These are phyloP conservation scores for Brienomyrus longianalis DNA, from an alignment of 2,113 vertebrate genomes.

Conservation along the genomic window DNA sequence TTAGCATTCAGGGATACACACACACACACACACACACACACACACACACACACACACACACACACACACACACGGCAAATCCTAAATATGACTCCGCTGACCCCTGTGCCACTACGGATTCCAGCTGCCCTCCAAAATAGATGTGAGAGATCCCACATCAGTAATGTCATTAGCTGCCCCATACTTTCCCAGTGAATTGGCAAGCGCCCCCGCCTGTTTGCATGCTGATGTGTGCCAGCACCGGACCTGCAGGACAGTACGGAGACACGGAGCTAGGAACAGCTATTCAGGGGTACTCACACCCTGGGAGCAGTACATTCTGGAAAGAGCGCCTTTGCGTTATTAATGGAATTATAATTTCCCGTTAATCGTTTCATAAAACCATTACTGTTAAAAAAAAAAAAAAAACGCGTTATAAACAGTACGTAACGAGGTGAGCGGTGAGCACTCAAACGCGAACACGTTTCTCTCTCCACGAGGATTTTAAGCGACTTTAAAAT, in stretches of 20 bases:
- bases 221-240: not conserved
- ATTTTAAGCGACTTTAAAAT: not conserved
- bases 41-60: not conserved
- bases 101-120: slow-evolving; percentile 42
- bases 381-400: not conserved
- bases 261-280: not conserved
- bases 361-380: not conserved
- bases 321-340: not conserved
- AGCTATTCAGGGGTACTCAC: not conserved
- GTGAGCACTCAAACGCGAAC: not conserved
- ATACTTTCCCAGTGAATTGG: not conserved
- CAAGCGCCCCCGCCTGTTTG: not conserved
- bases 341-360: not conserved
- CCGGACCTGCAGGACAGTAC: not conserved
- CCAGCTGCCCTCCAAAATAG: slow-evolving; percentile 44
- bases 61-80: slow-evolving; percentile 33
- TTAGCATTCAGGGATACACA: too few species aligned
- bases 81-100: slow-evolving; percentile 57
- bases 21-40: too few species aligned
- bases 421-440: not conserved
- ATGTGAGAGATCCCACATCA: not conserved
- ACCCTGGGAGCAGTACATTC: not conserved
- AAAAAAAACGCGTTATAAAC: not conserved
- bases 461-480: not conserved
- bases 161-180: not conserved